Percentiles rank a stretch among this genome's conserved stretches.
Evolutionary conservation across 2,888 invertebrate species (phyloP).

Genomic region (Napeogenes sylphis): DNA sequence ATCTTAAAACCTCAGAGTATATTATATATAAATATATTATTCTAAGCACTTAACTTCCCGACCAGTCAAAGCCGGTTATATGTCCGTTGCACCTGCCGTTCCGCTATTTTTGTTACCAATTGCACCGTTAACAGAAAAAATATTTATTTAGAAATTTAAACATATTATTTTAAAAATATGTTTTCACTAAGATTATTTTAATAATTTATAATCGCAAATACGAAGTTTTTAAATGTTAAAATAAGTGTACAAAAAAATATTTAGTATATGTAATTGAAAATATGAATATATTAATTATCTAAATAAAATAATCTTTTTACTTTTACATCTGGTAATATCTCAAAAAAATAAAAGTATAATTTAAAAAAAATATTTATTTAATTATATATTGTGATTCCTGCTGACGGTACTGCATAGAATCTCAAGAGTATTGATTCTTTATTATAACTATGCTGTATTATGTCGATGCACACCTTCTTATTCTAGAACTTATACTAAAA

Average conservation of each 20-base stretch:
- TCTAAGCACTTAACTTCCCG: conserved; percentile 27
- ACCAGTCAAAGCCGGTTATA: conserved; percentile 32
- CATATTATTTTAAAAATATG: not conserved
- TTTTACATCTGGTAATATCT: no score
- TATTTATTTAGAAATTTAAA: not conserved
- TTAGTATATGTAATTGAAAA: no score
- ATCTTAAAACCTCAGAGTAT: not conserved
- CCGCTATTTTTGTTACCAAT: conserved; percentile 28
- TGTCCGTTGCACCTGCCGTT: conserved; percentile 33
- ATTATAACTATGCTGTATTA: conserved; percentile 22
- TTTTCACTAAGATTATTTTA: not conserved
- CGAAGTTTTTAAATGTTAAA: no score
- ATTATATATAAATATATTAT: conserved; percentile 15
- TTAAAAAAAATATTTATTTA: not conserved
- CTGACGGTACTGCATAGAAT: conserved; percentile 21
- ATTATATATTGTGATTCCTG: not conserved
- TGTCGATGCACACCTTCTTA: conserved; percentile 15
- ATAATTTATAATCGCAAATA: no score
- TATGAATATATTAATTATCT: no score
- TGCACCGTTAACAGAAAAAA: conserved; percentile 20
- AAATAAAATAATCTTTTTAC: no score
- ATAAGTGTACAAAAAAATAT: no score
- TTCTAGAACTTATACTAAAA: not conserved
- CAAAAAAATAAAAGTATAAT: not conserved
- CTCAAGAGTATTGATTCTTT: conserved; percentile 29